Base-by-base conservation (phyloP, 1,140 invertebrate genomes). In the Megalopta genalis region DNA sequence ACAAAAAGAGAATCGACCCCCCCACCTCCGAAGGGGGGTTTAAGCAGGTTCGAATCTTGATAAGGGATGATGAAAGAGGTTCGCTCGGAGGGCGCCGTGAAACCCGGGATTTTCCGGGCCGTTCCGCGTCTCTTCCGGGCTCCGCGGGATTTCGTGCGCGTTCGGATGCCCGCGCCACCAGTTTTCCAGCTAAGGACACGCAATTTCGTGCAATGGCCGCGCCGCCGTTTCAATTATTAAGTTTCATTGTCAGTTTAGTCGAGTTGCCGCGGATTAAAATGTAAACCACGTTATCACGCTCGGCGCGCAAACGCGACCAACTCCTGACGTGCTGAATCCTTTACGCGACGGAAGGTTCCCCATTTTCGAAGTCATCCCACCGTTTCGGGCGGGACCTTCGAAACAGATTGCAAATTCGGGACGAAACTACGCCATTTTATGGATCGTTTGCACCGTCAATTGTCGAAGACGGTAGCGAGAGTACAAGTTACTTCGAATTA, bases 151-250 rank as follows among this genome's bases (percentile, higher is more conserved):
- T 75, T 52, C 6, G 1, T 9, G 10, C 42, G 18, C 8, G 6
- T 16, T 9, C 16, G n/a, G 21, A 18, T n/a, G 16, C 9, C 46
- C 16, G 12, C 10, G 42, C 12, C n/a, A n/a, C n/a, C 32, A 32
- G n/a, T 52, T 73, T 39, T 42, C 62, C 42, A 37, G 71, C 16
- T 39, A 42, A 66, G 46, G 25, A 49, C 46, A 54, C 42, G 62
- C 32, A 66, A 54, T 66, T 42, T 54, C 62, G 62, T 16, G 60
- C 52, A 21, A 21, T 9, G n/a, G 27, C n/a, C n/a, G 0, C 49
- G 49, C 3, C 32, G 49, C 16, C 52, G 49, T 75, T 75, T 67
- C 63, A 75, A 67, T 75, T 75, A 75, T 75, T 67, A 59, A 75
- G 73, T 75, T 75, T 67, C 64, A 59, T 67, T 25, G 49, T 67